phyloP scores from a whole-genome alignment of 2,888 invertebrate genomes.

The Sinelater perroti region DNA sequence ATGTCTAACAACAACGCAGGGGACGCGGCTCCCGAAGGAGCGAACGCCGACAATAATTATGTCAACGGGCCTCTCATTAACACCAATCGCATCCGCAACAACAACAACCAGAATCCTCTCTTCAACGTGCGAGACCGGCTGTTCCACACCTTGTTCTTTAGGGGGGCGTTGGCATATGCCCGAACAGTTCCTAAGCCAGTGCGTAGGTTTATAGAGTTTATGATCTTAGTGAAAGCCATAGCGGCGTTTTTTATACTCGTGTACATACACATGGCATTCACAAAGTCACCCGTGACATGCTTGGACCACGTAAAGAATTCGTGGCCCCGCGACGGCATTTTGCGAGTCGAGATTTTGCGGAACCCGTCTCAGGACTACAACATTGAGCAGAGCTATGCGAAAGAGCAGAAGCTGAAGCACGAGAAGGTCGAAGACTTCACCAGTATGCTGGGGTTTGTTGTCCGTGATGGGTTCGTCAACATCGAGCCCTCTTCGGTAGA shows the following conservation, averaged over 20 bases:
- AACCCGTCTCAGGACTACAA: slow-evolving; percentile 78
- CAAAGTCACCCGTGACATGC: slow-evolving; percentile 92
- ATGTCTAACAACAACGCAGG: slow-evolving; percentile 48
- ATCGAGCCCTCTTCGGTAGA: slow-evolving; percentile 74
- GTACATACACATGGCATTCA: slow-evolving; percentile 95
- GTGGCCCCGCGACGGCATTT: slow-evolving; percentile 96
- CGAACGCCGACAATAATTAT: slow-evolving; percentile 54
- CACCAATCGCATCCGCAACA: slow-evolving; percentile 64
- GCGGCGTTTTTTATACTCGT: slow-evolving; percentile 88
- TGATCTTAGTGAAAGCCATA: slow-evolving; percentile 82
- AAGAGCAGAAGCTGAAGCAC: slow-evolving; percentile 77
- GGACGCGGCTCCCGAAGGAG: slow-evolving; percentile 44
- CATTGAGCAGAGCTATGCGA: slow-evolving; percentile 84
- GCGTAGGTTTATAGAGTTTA: slow-evolving; percentile 83
- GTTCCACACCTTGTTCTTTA: slow-evolving; percentile 94
- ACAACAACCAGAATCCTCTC: slow-evolving; percentile 76
- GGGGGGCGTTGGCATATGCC: slow-evolving; percentile 91
- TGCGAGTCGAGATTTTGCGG: slow-evolving; percentile 87
- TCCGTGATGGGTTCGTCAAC: slow-evolving; percentile 74
- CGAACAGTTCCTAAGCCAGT: slow-evolving; percentile 86
- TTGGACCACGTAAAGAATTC: slow-evolving; percentile 85
- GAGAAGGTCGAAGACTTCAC: slow-evolving; percentile 70
- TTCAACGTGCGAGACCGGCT: slow-evolving; percentile 89
- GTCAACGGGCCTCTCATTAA: slow-evolving; percentile 67
- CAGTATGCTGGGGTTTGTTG: slow-evolving; percentile 69